Percentiles rank a stretch among this genome's conserved stretches.
Evolutionary conservation across 92 coral and sea anemone species (phyloP).

Genomic region (Virgularia gustaviana): DNA sequence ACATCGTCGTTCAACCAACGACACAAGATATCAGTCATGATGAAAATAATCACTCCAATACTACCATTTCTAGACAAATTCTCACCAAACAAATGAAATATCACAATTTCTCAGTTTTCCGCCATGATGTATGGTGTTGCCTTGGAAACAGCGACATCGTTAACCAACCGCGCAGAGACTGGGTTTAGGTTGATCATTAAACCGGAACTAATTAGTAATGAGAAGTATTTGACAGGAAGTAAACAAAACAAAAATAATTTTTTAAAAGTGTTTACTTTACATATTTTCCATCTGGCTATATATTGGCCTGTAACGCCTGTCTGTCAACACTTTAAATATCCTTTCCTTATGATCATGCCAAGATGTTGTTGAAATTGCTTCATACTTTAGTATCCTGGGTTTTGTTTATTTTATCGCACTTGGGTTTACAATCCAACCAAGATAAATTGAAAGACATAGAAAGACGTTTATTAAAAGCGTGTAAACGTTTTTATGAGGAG

Average conservation of each 20-base stretch:
- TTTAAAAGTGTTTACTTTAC: too few relatives aligned
- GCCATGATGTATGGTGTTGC: conserved; percentile 34
- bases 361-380: not conserved
- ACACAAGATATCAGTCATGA: conserved; percentile 92
- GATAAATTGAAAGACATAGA: conserved; percentile 8
- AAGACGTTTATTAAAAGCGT: not conserved
- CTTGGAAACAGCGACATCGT: conserved; percentile 10
- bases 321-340: too few relatives aligned
- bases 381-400: not conserved
- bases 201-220: too few relatives aligned
- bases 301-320: too few relatives aligned
- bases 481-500: conserved; percentile 42
- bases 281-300: too few relatives aligned
- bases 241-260: too few relatives aligned
- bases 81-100: not conserved
- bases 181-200: not conserved
- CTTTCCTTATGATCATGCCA: too few relatives aligned
- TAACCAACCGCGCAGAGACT: not conserved
- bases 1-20: conserved; percentile 98
- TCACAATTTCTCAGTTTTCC: not conserved
- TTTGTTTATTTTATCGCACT: not conserved
- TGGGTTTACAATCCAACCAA: conserved; percentile 4
- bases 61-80: too few relatives aligned
- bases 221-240: too few relatives aligned
- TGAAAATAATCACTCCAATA: conserved; percentile 13